Percentiles rank a stretch among this genome's conserved stretches.
phyloP scores from a whole-genome alignment of 2,888 invertebrate species.

The Drosophila quinaria region DNA sequence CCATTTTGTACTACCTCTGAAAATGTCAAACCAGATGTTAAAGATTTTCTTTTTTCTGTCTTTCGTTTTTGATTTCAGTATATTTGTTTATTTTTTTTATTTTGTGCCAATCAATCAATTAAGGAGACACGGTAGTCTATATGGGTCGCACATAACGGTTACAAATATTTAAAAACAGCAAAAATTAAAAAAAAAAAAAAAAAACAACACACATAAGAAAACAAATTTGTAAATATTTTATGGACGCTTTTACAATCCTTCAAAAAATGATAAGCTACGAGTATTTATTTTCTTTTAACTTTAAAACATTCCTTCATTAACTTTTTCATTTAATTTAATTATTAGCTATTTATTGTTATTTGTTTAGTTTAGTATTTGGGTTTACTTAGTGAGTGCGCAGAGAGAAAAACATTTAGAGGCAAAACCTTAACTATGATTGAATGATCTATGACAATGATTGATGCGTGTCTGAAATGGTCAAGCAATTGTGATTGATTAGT shows the following conservation, averaged over 20 bases:
- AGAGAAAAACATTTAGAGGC: conserved; percentile 31
- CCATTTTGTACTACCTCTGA: conserved; percentile 87
- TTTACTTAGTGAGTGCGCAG: conserved; percentile 22
- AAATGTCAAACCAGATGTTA: conserved; percentile 83
- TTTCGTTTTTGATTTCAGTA: conserved; percentile 13
- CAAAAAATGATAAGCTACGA: neutral
- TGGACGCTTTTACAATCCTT: conserved; percentile 2
- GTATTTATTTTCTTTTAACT: conserved; percentile 9
- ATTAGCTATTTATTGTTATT: neutral
- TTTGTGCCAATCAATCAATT: conserved; percentile 54
- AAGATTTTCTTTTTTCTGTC: conserved; percentile 47
- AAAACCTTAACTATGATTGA: conserved; percentile 1
- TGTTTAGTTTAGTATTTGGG: conserved; percentile 2
- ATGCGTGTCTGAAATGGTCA: neutral
- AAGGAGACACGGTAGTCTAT: conserved; percentile 72
- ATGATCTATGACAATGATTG: conserved; percentile 2
- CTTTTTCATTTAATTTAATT: neutral
- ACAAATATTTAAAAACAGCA: conserved; percentile 31
- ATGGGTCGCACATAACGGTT: conserved; percentile 70
- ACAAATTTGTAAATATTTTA: neutral
- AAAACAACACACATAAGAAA: conserved; percentile 23
- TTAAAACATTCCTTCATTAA: conserved; percentile 23
- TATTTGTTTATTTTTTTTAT: conserved; percentile 18
- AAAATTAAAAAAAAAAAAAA: conserved; percentile 14
- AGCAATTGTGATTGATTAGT: neutral